Evolutionary conservation across 2,113 vertebrate genomes (phyloP), one percentile per base, ranked within the genome.

Genomic region (Alethe diademata): DNA sequence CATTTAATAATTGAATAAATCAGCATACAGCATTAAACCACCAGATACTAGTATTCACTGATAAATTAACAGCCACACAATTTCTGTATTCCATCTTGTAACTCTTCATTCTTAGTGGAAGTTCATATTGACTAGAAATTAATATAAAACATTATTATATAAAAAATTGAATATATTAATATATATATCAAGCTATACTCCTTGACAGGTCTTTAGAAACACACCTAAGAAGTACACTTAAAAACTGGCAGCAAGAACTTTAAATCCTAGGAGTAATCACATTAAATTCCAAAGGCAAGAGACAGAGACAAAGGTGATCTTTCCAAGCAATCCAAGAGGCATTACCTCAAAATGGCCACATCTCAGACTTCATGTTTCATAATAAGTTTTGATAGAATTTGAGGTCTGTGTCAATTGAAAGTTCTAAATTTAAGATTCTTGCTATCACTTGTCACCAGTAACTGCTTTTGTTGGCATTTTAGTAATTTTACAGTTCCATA

Each of bases 321-420:
- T 90, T 90, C 88, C 88, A 93, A 92, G 51, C 29, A 85, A 70
- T 90, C 78, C 81, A 94, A 94, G 65, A 82, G 85, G 57, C 29
- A 74, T 62, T 71, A 78, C 66, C 61, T 90, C 70, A 66, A 78
- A 91, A 81, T 5, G 5, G 54, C 19, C 5, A 5, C 12, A 38
- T 67, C 56, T 84, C 60, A 74, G 35, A 70, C 33, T 57, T 53
- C 20, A 40, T 12, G 7, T 43, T 65, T 80, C 56, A 15, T 18
- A 71, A 66, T 8, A 18, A 14, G 12, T 50, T 74, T 74, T 67
- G 48, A 58, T 0, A 74, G 23, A 90, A 85, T 62, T 7, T 78
- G 61, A 74, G 14, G 26, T 78, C 58, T 50, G 38, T n/a, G 47
- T 81, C 56, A 78, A 54, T 12, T 80, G 35, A 64, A 54, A 72